A percentile compares a stretch with the other conserved stretches of the same genome.
Evolutionary conservation across 2,797 vertebrate genomes (phyloP).

Genomic region (Tarsius wallacei): DNA sequence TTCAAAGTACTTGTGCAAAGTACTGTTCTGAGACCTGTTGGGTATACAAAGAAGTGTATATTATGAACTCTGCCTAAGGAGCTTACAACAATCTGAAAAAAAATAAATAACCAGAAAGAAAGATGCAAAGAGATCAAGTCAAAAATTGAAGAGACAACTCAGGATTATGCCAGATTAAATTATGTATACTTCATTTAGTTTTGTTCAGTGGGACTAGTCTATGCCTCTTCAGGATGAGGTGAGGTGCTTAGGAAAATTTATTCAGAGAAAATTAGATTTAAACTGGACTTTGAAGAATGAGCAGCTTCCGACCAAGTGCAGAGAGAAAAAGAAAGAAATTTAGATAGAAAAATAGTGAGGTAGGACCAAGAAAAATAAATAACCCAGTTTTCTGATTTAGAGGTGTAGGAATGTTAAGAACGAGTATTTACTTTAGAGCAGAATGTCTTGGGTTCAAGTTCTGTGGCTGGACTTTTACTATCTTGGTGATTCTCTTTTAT

Average conservation of each 20-base stretch:
- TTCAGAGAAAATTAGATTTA: slow-evolving; percentile 3
- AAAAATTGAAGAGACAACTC: neutral
- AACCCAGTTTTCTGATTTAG: too few species aligned
- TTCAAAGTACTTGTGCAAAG: neutral
- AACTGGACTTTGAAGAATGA: neutral
- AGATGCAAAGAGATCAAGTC: neutral
- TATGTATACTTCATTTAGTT: neutral
- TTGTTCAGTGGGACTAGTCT: neutral
- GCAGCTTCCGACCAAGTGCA: neutral
- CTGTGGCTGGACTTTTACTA: neutral
- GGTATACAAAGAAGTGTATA: neutral
- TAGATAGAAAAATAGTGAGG: neutral
- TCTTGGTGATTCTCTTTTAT: too few species aligned
- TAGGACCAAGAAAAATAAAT: neutral
- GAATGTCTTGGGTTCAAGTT: neutral
- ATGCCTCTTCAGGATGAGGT: neutral
- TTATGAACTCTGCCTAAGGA: neutral
- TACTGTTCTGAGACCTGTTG: neutral
- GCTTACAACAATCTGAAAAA: neutral
- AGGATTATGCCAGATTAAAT: neutral
- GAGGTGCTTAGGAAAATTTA: neutral
- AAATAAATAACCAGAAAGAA: neutral
- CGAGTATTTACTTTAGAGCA: neutral
- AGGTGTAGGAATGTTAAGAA: neutral
- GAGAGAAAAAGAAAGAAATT: neutral